Base-by-base conservation (phyloP, 2,797 vertebrate species). In the Cottoperca gobio region DNA sequence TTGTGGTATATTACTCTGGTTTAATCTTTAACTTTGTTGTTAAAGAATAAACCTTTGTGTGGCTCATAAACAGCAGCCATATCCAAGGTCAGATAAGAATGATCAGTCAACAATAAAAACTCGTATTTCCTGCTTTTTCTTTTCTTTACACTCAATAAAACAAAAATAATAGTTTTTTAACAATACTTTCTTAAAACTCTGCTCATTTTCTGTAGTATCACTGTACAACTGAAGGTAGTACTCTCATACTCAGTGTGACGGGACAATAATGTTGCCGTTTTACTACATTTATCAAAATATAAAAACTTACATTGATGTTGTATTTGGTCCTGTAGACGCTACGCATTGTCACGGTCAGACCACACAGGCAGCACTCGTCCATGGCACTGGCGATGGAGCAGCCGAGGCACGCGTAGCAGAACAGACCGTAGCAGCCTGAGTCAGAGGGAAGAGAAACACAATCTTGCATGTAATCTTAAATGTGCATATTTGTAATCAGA, bases 321-420 rank as follows among this genome's bases (percentile, higher is more conserved):
- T 97, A 97, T 86, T 10, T 93, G 80, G 96, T 96, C 85, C 95
- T 86, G 92, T 96, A 97, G 28, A 97, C 93, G 0, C 91, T 92
- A 81, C 96, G 94, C 67, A 97, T 95, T 3, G 95, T 6, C 55
- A 94, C 73, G 0, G 5, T 57, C 8, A 69, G 0, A 0, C 96
- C 96, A 0, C 95, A 97, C n/a, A 95, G 14, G 73, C 94, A 97
- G 85, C 93, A 97, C 88, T 97, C 96, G 0, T 79, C 5, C 96
- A 97, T 96, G 76, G 94, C 89, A 0, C 40, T 14, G 0, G 96
- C 96, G 19, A 97, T 93, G 61, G 93, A 70, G 62, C 93, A 94
- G 0, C 53, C 72, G 4, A 97, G 84, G 69, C 95, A 97, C 0
- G 0, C 0, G 17, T 48, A 82, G 71, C 95, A 98, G 7, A 84